Percentiles rank a stretch among this genome's conserved stretches.
Evolutionary conservation across 2,797 vertebrate genomes (phyloP).

Genomic region (Ispidina picta): DNA sequence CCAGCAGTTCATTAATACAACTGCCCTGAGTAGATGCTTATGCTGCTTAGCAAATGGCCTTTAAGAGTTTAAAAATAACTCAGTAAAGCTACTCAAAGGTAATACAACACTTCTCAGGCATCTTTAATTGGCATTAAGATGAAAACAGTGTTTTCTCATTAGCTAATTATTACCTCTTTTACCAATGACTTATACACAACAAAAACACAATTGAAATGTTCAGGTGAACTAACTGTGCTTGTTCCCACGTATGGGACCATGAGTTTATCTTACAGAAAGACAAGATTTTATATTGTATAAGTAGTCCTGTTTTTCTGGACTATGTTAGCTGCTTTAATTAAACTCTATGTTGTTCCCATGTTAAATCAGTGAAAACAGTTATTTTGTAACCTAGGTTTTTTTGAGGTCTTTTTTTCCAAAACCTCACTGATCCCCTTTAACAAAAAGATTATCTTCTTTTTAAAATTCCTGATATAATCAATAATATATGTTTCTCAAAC

Average conservation of each 20-base stretch:
- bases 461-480: conserved; percentile 52
- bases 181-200: conserved; percentile 52
- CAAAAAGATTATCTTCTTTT: conserved; percentile 61
- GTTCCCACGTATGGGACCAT: conserved; percentile 52
- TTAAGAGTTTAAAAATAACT: conserved; percentile 78
- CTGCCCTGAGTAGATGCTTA: conserved; percentile 85
- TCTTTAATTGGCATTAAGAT: conserved; percentile 66
- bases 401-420: conserved; percentile 26
- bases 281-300: conserved; percentile 64
- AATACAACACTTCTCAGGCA: conserved; percentile 71
- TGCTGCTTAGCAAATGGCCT: conserved; percentile 77
- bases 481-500: conserved; percentile 63
- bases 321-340: conserved; percentile 67
- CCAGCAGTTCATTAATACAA: conserved; percentile 84
- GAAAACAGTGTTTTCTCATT: conserved; percentile 52
- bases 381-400: conserved; percentile 28
- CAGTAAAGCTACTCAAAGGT: conserved; percentile 81
- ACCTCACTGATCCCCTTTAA: conserved; percentile 63
- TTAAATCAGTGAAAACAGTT: conserved; percentile 52
- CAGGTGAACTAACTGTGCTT: conserved; percentile 72
- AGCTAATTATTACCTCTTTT: conserved; percentile 56
- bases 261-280: conserved; percentile 55
- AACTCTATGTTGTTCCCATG: conserved; percentile 53
- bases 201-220: conserved; percentile 62
- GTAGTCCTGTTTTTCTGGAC: conserved; percentile 35